Conservation (phyloP, 2,113 vertebrate genomes). For the Zapornia atra region DNA sequence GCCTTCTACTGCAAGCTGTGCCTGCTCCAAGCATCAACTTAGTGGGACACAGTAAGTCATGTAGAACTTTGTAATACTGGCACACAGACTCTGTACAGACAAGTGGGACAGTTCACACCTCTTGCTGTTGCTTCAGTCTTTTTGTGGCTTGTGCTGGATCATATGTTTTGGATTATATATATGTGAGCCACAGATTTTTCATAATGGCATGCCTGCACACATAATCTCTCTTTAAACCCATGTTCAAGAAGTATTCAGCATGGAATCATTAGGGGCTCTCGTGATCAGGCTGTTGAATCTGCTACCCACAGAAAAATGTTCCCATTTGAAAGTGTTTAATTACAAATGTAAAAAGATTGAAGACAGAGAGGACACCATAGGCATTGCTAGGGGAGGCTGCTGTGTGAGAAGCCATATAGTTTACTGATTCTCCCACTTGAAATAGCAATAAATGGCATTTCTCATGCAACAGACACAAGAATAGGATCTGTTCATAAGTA, state of each 20-base stretch:
- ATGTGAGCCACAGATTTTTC: neutral
- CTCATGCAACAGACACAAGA: neutral
- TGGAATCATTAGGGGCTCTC: neutral
- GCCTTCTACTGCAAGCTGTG: neutral
- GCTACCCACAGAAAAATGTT: neutral
- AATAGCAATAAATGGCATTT: constrained; percentile 22
- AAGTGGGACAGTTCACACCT: neutral
- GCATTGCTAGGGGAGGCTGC: neutral
- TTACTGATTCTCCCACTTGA: neutral
- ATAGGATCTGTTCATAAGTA: neutral
- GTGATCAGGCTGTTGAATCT: neutral
- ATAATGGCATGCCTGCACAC: neutral
- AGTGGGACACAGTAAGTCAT: neutral
- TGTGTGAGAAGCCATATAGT: neutral
- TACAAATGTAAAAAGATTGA: neutral
- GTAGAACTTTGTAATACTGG: neutral
- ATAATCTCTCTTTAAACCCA: neutral
- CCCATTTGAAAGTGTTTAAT: neutral
- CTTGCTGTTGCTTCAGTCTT: neutral
- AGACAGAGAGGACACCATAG: neutral
- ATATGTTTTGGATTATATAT: neutral
- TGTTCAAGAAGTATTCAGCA: neutral
- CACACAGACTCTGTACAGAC: neutral
- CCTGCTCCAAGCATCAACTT: neutral
- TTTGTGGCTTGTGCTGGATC: neutral